Base-by-base conservation (phyloP, 53 echinoderm and acorn worm species). In the Crossaster papposus region DNA sequence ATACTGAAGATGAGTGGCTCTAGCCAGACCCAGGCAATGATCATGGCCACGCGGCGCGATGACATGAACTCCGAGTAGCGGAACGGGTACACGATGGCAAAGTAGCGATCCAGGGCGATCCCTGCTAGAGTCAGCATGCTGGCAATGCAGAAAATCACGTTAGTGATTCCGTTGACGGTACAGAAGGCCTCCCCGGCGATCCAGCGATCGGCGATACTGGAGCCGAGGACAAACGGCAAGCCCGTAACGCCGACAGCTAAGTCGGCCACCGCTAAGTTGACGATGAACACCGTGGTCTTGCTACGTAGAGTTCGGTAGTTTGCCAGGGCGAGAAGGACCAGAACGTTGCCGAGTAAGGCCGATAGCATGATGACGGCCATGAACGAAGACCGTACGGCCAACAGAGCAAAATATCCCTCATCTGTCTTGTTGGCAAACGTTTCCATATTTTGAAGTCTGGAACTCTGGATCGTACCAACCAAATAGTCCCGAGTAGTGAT, bases 61-160 rank as follows among this genome's bases (percentile, higher is more conserved):
- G 95, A 92, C 81, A 96, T 92, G 35, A 81, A 73, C 20, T 90
- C 79, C 3, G 53, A 33, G 35, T 96, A 96, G 32, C 82, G 86
- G 54, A 95, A 92, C 7, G 96, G 92, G 79, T 93, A 77, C 36
- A 92, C 89, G 62, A 96, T 96, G 14, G 93, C 92, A 52, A 89
- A 68, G 77, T 96, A 96, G 14, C 96, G 88, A 38, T 96, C 96
- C n/a, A 96, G 30, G 14, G 96, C 95, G 23, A 96, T 94, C 33
- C 92, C 95, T 14, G 94, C 91, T 11, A 96, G 62, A 20, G 96
- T 96, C 78, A 91, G 74, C 79, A 96, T 92, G 77, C 96, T 96
- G 2, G 92, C 87, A 10, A 82, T 37, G 34, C 95, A 96, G 50
- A 91, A 88, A 22, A 95, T 44, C 14, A 91, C 65, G 18, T 70